Percentiles rank a stretch among this genome's conserved stretches.
phyloP scores from a whole-genome alignment of 2,888 invertebrate species.

The Steinernema scapterisci region DNA sequence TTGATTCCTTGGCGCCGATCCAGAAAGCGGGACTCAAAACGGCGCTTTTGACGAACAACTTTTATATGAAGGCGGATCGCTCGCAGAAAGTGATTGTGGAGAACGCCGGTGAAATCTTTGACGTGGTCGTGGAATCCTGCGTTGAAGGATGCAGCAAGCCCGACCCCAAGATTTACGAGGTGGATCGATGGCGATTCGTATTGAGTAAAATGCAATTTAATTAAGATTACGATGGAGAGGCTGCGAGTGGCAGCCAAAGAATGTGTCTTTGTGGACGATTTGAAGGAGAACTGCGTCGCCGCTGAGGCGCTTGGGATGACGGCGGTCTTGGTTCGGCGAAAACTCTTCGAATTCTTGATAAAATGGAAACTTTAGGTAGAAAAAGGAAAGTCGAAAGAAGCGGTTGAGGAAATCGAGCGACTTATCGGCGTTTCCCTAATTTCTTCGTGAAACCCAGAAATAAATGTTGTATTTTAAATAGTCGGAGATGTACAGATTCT shows the following conservation, averaged over 20 bases:
- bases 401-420: not conserved
- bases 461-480: too few species aligned
- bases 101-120: constrained; percentile 27
- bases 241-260: constrained; percentile 26
- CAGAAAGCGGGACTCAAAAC: constrained; percentile 22
- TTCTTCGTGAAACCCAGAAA: too few species aligned
- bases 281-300: constrained; percentile 31
- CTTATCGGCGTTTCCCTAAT: not conserved
- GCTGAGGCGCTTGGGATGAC: constrained; percentile 33
- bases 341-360: not conserved
- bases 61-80: constrained; percentile 26
- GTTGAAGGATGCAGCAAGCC: constrained; percentile 67
- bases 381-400: not conserved
- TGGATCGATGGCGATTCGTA: constrained; percentile 53
- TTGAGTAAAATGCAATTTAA: not conserved
- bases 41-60: constrained; percentile 36
- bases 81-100: constrained; percentile 28
- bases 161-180: constrained; percentile 65
- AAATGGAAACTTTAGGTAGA: not conserved
- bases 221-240: constrained; percentile 33
- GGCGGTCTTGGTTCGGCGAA: constrained; percentile 3
- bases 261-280: constrained; percentile 36
- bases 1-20: not conserved
- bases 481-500: too few species aligned
- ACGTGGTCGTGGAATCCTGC: constrained; percentile 66